phyloP scores from a whole-genome alignment of 2,113 vertebrate species.

The Thermophis baileyi region DNA sequence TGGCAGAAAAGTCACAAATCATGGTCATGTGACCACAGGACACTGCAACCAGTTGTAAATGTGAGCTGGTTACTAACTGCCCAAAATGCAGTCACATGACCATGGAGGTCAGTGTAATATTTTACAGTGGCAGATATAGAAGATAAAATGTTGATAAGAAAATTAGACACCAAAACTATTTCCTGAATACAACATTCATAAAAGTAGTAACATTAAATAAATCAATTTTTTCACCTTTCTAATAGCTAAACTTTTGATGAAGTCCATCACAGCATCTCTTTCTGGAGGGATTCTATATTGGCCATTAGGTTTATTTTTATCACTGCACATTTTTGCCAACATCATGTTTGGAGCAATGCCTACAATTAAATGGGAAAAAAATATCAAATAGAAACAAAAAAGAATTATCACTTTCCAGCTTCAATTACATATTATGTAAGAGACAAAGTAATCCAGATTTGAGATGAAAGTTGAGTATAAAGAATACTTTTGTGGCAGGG shows the following conservation, averaged over 20 bases:
- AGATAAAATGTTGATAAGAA: not conserved
- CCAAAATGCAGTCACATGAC: not conserved
- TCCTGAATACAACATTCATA: not conserved
- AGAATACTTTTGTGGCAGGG: not conserved
- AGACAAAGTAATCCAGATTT: not conserved
- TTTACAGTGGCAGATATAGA: not conserved
- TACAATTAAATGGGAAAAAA: slow-evolving; percentile 59
- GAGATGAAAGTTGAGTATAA: not conserved
- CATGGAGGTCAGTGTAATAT: not conserved
- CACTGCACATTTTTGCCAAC: slow-evolving; percentile 97
- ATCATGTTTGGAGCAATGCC: slow-evolving; percentile 95
- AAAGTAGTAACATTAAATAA: not conserved
- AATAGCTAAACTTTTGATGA: slow-evolving; percentile 87
- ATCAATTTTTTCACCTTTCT: slow-evolving; percentile 81
- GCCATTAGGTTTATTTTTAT: slow-evolving; percentile 95
- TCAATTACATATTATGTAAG: not conserved
- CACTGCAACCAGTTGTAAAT: not conserved
- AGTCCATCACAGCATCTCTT: slow-evolving; percentile 82
- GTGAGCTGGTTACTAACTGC: not conserved
- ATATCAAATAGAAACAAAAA: not conserved
- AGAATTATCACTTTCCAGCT: not conserved
- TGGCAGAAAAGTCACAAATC: not conserved
- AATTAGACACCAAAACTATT: not conserved
- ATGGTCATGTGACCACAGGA: no score
- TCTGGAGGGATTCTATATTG: slow-evolving; percentile 82